Evolutionary conservation across 2,797 vertebrate species (phyloP).

Genomic region (Lagorchestes hirsutus): DNA sequence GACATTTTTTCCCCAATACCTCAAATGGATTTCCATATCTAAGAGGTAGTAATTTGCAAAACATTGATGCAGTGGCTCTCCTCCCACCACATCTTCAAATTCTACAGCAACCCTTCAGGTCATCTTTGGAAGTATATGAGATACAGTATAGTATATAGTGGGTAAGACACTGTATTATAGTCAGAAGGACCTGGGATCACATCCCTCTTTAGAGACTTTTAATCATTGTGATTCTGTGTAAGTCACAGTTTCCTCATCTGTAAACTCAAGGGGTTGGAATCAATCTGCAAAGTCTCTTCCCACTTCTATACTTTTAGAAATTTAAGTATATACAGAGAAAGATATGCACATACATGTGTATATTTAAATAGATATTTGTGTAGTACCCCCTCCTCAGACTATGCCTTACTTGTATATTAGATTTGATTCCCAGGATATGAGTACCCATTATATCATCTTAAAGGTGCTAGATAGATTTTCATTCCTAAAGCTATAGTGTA

Average conservation of each 20-base stretch:
- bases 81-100: not conserved
- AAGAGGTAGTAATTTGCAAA: not conserved
- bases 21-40: not conserved
- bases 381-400: not conserved
- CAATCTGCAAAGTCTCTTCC: not conserved
- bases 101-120: not conserved
- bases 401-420: not conserved
- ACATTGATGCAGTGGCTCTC: not conserved
- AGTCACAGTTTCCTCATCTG: not conserved
- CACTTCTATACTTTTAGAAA: not conserved
- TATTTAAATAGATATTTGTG: not conserved
- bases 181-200: not conserved
- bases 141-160: not conserved
- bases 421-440: not conserved
- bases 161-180: not conserved
- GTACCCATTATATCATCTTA: not conserved
- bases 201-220: not conserved
- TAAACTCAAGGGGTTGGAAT: not conserved
- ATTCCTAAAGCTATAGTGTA: not conserved
- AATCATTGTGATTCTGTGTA: not conserved
- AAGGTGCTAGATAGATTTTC: not conserved
- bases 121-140: not conserved
- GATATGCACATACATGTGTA: too few relatives aligned
- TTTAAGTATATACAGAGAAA: not conserved
- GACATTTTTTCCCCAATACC: not conserved